phyloP scores from a whole-genome alignment of 2,113 vertebrate genomes.

The Neolamprologus ventralis region DNA sequence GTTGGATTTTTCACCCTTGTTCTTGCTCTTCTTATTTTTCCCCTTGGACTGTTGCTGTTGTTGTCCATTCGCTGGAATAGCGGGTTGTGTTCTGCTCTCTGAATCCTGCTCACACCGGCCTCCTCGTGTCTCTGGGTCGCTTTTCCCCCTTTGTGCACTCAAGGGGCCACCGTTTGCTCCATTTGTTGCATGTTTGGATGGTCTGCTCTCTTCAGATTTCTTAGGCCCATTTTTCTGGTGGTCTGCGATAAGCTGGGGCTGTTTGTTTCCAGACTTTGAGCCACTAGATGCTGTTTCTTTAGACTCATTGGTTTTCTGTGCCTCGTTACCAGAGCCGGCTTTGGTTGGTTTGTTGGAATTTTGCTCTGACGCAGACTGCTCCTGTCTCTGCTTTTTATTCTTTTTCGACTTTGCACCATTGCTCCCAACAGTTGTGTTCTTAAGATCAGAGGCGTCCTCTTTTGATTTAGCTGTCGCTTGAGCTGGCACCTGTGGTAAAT shows the following conservation, averaged over 20 bases:
- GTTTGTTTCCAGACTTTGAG: conserved; percentile 55
- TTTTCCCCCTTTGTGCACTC: conserved; percentile 68
- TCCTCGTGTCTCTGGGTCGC: conserved; percentile 57
- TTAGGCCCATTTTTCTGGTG: conserved; percentile 45
- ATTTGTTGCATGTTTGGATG: conserved; percentile 58
- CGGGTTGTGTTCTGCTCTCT: conserved; percentile 44
- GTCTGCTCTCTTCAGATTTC: conserved; percentile 64
- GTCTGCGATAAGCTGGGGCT: conserved; percentile 45
- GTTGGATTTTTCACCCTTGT: conserved; percentile 85
- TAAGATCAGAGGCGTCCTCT: conserved; percentile 63
- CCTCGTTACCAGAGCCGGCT: conserved; percentile 60
- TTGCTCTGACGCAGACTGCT: conserved; percentile 61
- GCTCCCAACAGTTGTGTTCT: conserved; percentile 43
- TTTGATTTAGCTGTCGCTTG: conserved; percentile 62
- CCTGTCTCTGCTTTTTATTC: conserved; percentile 76
- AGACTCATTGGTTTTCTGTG: conserved; percentile 64
- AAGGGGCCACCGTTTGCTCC: conserved; percentile 39
- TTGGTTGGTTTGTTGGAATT: conserved; percentile 62
- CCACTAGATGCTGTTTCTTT: conserved; percentile 34
- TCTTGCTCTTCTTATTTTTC: conserved; percentile 88
- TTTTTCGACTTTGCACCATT: conserved; percentile 75
- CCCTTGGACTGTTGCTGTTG: conserved; percentile 83
- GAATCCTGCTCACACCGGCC: conserved; percentile 53
- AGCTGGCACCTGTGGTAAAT: conserved; percentile 45
- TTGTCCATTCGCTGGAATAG: conserved; percentile 61